A percentile compares a stretch with the other conserved stretches of the same genome.
phyloP scores from a whole-genome alignment of 1,140 invertebrate species.

The Ostrea edulis region DNA sequence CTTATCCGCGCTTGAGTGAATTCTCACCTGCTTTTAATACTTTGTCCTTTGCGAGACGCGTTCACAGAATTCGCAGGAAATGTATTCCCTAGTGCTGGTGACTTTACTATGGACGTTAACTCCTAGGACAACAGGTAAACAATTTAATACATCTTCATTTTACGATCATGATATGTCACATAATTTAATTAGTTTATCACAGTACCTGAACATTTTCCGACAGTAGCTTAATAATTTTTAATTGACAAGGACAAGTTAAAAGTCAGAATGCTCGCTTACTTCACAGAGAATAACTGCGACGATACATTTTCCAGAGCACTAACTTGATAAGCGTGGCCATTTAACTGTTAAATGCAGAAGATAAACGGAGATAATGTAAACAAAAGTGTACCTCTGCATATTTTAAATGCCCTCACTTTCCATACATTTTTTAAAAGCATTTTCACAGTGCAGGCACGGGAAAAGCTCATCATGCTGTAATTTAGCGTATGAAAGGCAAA shows the following conservation, averaged over 20 bases:
- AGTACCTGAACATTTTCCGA: neutral
- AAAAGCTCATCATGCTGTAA: neutral
- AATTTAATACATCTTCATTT: neutral
- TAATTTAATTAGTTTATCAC: neutral
- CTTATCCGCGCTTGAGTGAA: slow-evolving; percentile 1
- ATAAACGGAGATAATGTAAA: slow-evolving; percentile 1
- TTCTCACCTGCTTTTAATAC: slow-evolving; percentile 5
- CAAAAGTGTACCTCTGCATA: slow-evolving; percentile 15
- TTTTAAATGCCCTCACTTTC: slow-evolving; percentile 16
- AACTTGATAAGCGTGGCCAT: neutral
- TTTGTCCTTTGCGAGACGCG: neutral
- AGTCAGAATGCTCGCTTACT: neutral
- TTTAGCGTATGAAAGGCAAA: neutral
- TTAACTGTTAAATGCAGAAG: slow-evolving; percentile 6
- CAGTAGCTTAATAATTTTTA: neutral
- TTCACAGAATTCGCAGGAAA: neutral
- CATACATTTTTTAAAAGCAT: neutral
- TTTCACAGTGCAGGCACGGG: neutral
- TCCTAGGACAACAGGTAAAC: neutral
- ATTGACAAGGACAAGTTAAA: neutral
- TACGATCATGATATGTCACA: neutral
- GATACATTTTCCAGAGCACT: neutral
- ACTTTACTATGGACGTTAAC: neutral
- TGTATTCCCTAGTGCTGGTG: neutral
- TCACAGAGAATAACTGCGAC: neutral